Percentiles rank a stretch among this genome's conserved stretches.
These are phyloP conservation scores for Delichon dasypus DNA, from an alignment of 2,797 vertebrate genomes.

Conservation along the genomic window DNA sequence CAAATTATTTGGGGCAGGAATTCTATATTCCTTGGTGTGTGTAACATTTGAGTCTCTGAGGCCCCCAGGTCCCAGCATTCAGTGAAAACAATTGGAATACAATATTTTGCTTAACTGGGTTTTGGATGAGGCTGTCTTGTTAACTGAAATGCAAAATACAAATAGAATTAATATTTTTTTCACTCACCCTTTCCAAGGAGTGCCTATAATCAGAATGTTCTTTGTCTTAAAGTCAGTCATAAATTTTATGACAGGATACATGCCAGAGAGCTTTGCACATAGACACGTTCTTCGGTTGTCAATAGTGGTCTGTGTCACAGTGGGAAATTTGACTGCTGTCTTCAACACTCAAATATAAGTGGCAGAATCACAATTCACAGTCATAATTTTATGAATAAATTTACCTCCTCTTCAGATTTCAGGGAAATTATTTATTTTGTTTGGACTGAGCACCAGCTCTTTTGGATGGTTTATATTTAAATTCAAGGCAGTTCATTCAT, in stretches of 20 bases:
- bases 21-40: background rate
- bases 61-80: background rate
- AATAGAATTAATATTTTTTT: background rate
- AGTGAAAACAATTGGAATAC: background rate
- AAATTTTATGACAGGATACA: background rate
- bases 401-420: background rate
- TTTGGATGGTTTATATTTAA: background rate
- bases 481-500: background rate
- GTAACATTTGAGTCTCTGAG: background rate
- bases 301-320: background rate
- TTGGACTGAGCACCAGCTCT: background rate
- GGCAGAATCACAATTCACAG: background rate
- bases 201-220: background rate
- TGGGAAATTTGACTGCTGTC: slow-evolving; percentile 16
- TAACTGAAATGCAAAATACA: background rate
- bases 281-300: background rate
- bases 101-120: background rate
- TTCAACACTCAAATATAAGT: background rate
- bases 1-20: background rate
- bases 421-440: background rate
- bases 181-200: background rate
- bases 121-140: background rate
- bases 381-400: slow-evolving; percentile 20
- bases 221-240: background rate
- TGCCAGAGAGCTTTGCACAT: background rate